phyloP scores from a whole-genome alignment of 2,113 vertebrate species.

The Conger conger region DNA sequence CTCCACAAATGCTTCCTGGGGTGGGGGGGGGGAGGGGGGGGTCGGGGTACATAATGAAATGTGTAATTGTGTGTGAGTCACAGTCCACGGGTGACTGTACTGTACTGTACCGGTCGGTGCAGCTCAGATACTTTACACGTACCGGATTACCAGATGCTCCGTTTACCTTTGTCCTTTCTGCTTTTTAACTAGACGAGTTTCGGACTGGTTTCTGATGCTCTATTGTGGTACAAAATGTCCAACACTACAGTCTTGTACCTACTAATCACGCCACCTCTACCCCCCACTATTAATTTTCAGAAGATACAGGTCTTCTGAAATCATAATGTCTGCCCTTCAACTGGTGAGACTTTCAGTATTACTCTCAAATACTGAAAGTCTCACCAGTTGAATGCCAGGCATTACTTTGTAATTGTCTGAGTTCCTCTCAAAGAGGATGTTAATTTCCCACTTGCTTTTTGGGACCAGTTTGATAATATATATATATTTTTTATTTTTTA shows the following conservation, averaged over 20 bases:
- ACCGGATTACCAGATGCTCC: not conserved
- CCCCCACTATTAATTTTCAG: not conserved
- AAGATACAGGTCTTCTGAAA: too few species aligned
- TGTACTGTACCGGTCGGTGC: not conserved
- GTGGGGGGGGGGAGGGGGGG: not conserved
- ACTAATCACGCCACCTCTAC: not conserved
- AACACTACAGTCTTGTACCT: not conserved
- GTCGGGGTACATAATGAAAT: too few species aligned
- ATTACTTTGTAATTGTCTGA: too few species aligned
- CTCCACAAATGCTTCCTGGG: not conserved
- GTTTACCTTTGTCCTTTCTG: not conserved
- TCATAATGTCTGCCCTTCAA: too few species aligned
- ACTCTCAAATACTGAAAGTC: too few species aligned
- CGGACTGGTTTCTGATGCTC: not conserved
- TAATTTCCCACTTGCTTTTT: too few species aligned
- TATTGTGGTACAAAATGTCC: not conserved
- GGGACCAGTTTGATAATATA: too few species aligned
- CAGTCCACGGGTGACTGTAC: not conserved
- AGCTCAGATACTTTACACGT: not conserved
- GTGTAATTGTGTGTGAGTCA: not conserved
- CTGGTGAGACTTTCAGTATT: too few species aligned
- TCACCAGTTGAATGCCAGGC: too few species aligned
- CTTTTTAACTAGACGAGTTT: not conserved
- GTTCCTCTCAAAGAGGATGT: too few species aligned
- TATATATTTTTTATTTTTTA: too few species aligned